These are phyloP conservation scores for Salvelinus alpinus DNA, from an alignment of 2,113 vertebrate species.

Conservation along the genomic window DNA sequence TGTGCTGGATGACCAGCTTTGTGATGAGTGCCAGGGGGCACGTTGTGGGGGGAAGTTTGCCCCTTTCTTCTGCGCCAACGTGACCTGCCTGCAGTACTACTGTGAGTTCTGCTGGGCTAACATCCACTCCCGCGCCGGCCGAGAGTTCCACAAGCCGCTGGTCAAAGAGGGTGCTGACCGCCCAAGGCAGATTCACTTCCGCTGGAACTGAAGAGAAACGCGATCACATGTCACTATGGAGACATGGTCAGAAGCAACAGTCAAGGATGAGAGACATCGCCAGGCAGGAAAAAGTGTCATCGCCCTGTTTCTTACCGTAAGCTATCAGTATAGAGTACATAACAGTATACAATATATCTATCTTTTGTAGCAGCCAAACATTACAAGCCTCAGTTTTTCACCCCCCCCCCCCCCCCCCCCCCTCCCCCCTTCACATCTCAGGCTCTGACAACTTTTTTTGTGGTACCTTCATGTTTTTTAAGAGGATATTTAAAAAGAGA, in stretches of 20 bases:
- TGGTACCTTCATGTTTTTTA: slow-evolving; percentile 97
- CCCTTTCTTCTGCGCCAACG: slow-evolving; percentile 97
- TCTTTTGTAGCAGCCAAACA: slow-evolving; percentile 98
- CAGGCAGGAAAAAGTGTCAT: slow-evolving; percentile 86
- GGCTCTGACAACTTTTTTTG: slow-evolving; percentile 93
- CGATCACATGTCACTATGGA: background rate
- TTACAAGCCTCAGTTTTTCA: slow-evolving; percentile 97
- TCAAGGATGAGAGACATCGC: slow-evolving; percentile 78
- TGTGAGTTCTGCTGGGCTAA: slow-evolving; percentile 99
- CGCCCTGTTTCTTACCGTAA: slow-evolving; percentile 84
- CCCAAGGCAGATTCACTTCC: slow-evolving; percentile 97
- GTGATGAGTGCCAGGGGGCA: slow-evolving; percentile 95
- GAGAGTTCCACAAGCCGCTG: slow-evolving; percentile 98
- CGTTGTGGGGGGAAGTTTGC: slow-evolving; percentile 96
- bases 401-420: slow-evolving; percentile 89
- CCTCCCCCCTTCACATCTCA: slow-evolving; percentile 94
- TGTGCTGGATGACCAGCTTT: slow-evolving; percentile 97
- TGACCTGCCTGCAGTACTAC: slow-evolving; percentile 99
- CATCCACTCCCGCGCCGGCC: slow-evolving; percentile 96
- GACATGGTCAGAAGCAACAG: slow-evolving; percentile 64
- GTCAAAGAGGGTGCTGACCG: slow-evolving; percentile 98
- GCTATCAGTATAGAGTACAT: slow-evolving; percentile 87
- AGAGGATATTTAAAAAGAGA: slow-evolving; percentile 81
- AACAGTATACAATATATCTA: slow-evolving; percentile 74
- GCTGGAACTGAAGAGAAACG: slow-evolving; percentile 88